Evolutionary conservation across 2,797 vertebrate species (phyloP).

Genomic region (Ibycter americanus): DNA sequence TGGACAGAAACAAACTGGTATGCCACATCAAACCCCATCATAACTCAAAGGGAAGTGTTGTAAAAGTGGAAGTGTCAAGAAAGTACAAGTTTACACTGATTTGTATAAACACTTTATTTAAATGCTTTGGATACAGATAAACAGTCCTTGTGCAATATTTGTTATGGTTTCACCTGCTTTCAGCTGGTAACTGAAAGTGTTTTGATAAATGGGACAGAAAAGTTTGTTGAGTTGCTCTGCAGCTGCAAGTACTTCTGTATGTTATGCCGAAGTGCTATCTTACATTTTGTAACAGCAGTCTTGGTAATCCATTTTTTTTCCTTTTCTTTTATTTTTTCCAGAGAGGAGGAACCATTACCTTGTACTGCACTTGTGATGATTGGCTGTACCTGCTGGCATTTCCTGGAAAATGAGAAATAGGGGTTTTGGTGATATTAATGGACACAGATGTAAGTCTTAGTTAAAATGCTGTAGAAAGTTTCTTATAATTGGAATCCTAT

Average conservation of each 20-base stretch:
- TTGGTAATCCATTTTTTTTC: neutral
- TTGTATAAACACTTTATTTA: conserved; percentile 34
- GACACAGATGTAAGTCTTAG: neutral
- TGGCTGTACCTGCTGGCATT: neutral
- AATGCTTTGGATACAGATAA: conserved; percentile 32
- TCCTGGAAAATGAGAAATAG: neutral
- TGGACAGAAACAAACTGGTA: neutral
- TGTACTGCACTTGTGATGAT: neutral
- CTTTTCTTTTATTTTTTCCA: neutral
- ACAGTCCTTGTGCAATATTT: conserved; percentile 53
- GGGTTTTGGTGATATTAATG: neutral
- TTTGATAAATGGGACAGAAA: conserved; percentile 20
- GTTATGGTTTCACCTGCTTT: conserved; percentile 38
- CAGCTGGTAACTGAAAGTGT: conserved; percentile 3
- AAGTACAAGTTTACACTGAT: neutral
- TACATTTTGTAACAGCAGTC: neutral
- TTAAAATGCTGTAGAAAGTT: neutral
- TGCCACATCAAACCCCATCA: neutral
- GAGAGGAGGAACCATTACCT: neutral
- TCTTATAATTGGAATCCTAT: neutral
- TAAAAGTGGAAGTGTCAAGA: neutral
- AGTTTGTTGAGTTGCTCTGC: neutral
- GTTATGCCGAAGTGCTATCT: neutral
- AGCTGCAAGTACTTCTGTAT: neutral
- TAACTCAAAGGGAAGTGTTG: neutral